Conservation (phyloP, 2,888 invertebrate species). For the Phortica magna region DNA sequence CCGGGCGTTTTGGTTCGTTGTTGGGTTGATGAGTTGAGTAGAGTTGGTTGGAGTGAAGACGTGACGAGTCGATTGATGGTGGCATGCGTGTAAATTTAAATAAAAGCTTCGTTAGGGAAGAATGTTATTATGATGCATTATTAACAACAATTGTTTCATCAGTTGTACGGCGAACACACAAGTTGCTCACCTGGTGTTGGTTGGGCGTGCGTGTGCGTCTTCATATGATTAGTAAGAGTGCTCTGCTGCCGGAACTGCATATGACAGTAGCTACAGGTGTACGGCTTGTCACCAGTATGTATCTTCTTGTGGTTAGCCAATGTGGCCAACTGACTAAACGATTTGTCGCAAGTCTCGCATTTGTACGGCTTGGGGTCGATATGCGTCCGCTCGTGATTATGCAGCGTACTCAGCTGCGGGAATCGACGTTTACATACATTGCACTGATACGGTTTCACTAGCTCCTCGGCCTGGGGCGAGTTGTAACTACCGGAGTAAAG, state of each 20-base stretch:
- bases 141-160: conserved; percentile 73
- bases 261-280: conserved; percentile 74
- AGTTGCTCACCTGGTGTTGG: conserved; percentile 68
- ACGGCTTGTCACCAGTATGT: conserved; percentile 74
- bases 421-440: conserved; percentile 74
- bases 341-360: conserved; percentile 74
- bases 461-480: conserved; percentile 74
- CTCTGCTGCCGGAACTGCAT: conserved; percentile 76
- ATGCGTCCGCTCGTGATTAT: conserved; percentile 75
- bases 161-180: conserved; percentile 75
- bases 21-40: conserved; percentile 33
- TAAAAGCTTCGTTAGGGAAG: conserved; percentile 77
- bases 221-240: conserved; percentile 75
- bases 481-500: conserved; percentile 74
- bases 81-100: conserved; percentile 76
- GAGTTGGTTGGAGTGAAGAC: neutral
- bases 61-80: conserved; percentile 31
- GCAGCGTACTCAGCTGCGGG: conserved; percentile 73
- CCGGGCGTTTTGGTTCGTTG: conserved; percentile 46
- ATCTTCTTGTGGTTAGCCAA: conserved; percentile 75
- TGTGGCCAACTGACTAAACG: conserved; percentile 73
- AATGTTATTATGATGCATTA: conserved; percentile 70
- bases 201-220: conserved; percentile 73
- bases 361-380: conserved; percentile 75
- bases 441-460: conserved; percentile 74